A percentile compares a stretch with the other conserved stretches of the same genome.
phyloP scores from a whole-genome alignment of 2,888 invertebrate genomes.

The Scelioninae gen. 2 region DNA sequence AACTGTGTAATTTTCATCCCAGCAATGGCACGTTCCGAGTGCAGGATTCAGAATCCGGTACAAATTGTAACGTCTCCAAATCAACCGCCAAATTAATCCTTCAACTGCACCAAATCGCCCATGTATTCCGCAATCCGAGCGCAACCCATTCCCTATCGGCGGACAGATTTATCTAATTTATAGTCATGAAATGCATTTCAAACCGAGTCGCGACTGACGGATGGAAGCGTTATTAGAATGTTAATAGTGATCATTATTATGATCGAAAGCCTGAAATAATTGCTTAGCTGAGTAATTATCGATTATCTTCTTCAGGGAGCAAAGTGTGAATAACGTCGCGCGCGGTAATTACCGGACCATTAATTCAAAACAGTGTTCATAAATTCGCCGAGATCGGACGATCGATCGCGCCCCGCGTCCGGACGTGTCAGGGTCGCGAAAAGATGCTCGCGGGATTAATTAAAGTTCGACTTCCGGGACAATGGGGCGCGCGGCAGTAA shows the following conservation, averaged over 20 bases:
- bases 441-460: conserved; percentile 33
- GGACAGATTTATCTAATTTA: conserved; percentile 51
- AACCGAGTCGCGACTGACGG: conserved; percentile 29
- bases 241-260: conserved; percentile 48
- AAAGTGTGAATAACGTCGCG: conserved; percentile 30
- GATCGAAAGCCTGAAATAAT: conserved; percentile 48
- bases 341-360: conserved; percentile 21
- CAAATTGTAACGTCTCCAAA: conserved; percentile 24
- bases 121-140: conserved; percentile 4
- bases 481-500: conserved; percentile 21
- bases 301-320: conserved; percentile 34
- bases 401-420: background rate
- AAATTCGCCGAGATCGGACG: conserved; percentile 12
- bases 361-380: conserved; percentile 37
- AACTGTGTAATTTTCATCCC: too few species aligned
- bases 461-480: conserved; percentile 24
- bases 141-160: conserved; percentile 22
- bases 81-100: conserved; percentile 42
- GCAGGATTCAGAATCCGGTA: too few species aligned
- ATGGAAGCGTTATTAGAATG: conserved; percentile 48
- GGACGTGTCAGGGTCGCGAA: conserved; percentile 6
- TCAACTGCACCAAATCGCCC: conserved; percentile 33
- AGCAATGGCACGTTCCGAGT: too few species aligned
- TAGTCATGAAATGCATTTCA: conserved; percentile 48
- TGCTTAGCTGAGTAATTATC: conserved; percentile 42